phyloP scores from a whole-genome alignment of 64 coral and sea anemone species.

The Stichodactyla helianthus region DNA sequence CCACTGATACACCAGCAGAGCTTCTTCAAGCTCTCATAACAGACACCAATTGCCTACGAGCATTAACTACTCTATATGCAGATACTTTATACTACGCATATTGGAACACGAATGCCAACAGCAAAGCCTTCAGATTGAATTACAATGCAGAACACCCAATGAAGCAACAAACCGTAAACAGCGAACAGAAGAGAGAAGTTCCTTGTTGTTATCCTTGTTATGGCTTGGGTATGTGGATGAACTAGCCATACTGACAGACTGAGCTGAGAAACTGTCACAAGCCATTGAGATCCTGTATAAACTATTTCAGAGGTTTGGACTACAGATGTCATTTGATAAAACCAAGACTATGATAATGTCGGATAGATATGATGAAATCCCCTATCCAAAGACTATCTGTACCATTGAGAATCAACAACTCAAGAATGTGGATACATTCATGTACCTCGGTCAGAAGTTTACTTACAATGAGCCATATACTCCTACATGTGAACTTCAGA shows the following conservation, averaged over 20 bases:
- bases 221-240: conserved; percentile 2
- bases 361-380: too few relatives aligned
- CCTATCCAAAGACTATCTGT: too few relatives aligned
- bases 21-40: too few relatives aligned
- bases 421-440: too few relatives aligned
- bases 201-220: neutral
- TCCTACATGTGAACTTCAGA: too few relatives aligned
- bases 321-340: neutral
- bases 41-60: too few relatives aligned
- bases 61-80: too few relatives aligned
- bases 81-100: neutral
- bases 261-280: neutral
- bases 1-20: too few relatives aligned
- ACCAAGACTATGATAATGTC: too few relatives aligned
- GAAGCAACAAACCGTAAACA: neutral
- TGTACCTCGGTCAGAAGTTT: too few relatives aligned
- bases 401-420: too few relatives aligned
- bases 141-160: neutral
- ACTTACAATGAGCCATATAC: too few relatives aligned
- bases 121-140: neutral
- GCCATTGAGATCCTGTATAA: neutral
- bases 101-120: neutral
- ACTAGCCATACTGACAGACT: neutral
- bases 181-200: neutral
- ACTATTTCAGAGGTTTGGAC: neutral